Conservation (phyloP, 2,113 vertebrate species). For the Penelope pileata region DNA sequence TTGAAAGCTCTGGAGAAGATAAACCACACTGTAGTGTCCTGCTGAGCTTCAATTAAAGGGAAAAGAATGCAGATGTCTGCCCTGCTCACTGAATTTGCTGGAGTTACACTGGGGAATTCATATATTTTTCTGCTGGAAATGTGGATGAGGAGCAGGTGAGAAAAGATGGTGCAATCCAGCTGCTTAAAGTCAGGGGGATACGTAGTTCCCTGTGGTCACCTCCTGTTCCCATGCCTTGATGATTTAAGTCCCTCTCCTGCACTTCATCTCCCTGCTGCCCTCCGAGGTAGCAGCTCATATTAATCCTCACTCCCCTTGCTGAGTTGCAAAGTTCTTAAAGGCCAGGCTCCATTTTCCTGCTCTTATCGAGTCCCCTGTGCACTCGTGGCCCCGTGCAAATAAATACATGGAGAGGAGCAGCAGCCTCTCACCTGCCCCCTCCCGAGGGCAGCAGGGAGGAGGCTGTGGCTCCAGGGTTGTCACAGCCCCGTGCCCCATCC, state of each 20-base stretch:
- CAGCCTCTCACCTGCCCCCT: background rate
- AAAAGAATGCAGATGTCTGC: background rate
- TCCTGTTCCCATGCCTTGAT: background rate
- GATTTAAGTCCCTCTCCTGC: background rate
- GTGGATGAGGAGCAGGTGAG: background rate
- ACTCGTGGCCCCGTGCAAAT: background rate
- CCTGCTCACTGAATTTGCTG: background rate
- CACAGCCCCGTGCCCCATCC: background rate
- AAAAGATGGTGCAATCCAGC: background rate
- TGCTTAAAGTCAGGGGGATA: background rate
- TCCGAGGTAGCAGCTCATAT: slow-evolving; percentile 11
- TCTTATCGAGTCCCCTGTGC: background rate
- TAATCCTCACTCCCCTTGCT: slow-evolving; percentile 49
- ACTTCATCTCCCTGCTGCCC: slow-evolving; percentile 26
- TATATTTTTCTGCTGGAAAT: background rate
- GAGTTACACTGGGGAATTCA: background rate
- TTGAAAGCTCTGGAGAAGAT: background rate
- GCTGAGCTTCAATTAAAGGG: background rate
- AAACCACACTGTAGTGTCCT: background rate
- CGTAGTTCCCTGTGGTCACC: background rate
- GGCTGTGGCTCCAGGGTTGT: background rate
- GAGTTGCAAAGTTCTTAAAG: slow-evolving; percentile 18
- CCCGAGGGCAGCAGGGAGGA: background rate
- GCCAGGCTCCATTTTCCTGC: background rate
- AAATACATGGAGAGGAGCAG: background rate